Evolutionary conservation across 64 coral and sea anemone genomes (phyloP).

Genomic region (Actinia equina): DNA sequence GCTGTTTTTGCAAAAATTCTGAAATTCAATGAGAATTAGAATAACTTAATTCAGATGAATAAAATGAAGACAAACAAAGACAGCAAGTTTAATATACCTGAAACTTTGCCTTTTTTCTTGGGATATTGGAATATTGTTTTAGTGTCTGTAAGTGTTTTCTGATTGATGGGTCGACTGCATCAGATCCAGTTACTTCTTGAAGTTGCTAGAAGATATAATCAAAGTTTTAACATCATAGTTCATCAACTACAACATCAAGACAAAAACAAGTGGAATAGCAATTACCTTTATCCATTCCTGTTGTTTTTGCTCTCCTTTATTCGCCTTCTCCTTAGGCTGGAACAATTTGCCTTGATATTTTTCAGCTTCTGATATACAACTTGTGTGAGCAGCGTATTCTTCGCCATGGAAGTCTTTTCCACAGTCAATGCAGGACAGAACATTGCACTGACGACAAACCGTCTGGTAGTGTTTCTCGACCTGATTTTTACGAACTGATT

Average conservation of each 20-base stretch:
- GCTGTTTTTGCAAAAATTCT: constrained; percentile 99
- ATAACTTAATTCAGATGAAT: not conserved
- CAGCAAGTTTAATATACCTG: constrained; percentile 35
- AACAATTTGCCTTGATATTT: constrained; percentile 99
- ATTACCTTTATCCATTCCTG: constrained; percentile 90
- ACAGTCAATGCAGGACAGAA: constrained; percentile 92
- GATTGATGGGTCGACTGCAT: constrained; percentile 48
- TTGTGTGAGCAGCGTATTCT: constrained; percentile 70
- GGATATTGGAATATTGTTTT: constrained; percentile 79
- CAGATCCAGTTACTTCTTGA: constrained; percentile 50
- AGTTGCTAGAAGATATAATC: constrained; percentile 63
- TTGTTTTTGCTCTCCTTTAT: constrained; percentile 91
- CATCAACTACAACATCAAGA: not conserved
- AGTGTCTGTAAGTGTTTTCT: constrained; percentile 63
- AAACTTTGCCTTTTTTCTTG: constrained; percentile 95
- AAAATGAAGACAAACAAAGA: not conserved
- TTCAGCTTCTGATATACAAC: constrained; percentile 90
- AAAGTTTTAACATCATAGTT: not conserved
- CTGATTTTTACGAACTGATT: constrained; percentile 86
- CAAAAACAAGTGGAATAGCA: not conserved
- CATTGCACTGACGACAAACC: constrained; percentile 69
- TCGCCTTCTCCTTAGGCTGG: constrained; percentile 87
- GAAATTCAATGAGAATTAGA: constrained; percentile 2
- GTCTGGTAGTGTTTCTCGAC: constrained; percentile 93
- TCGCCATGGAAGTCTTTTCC: constrained; percentile 93